Evolutionary conservation across 2,888 invertebrate genomes (phyloP).

Genomic region (Tetragonula carbonaria): DNA sequence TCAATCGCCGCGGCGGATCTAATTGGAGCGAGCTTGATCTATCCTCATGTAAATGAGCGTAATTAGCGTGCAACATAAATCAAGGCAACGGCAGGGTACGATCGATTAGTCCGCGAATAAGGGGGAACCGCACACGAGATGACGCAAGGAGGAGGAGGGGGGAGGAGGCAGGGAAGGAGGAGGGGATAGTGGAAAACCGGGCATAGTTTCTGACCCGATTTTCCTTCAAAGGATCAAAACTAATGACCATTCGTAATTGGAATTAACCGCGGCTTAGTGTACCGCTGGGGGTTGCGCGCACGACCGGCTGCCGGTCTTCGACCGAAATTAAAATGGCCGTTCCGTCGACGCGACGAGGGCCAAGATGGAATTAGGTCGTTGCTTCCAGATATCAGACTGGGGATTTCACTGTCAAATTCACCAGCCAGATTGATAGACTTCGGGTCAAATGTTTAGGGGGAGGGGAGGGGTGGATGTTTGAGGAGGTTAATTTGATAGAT

Average conservation of each 20-base stretch:
- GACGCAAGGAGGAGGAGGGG: constrained; percentile 1
- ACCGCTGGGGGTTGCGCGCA: constrained; percentile 6
- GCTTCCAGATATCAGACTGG: constrained; percentile 26
- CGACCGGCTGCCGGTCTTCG: not conserved
- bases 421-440: constrained; percentile 38
- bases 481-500: constrained; percentile 25
- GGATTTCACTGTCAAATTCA: constrained; percentile 48
- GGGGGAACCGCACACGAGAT: constrained; percentile 17
- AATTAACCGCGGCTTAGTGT: constrained; percentile 74
- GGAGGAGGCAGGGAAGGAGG: not conserved
- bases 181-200: not conserved
- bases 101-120: constrained; percentile 63
- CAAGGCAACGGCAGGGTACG: constrained; percentile 73
- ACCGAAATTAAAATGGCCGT: constrained; percentile 47
- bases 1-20: constrained; percentile 66
- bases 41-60: constrained; percentile 82
- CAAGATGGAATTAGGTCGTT: constrained; percentile 21
- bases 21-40: constrained; percentile 78
- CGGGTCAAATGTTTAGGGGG: not conserved
- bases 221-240: constrained; percentile 79
- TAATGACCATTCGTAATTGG: constrained; percentile 83
- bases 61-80: constrained; percentile 82
- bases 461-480: not conserved
- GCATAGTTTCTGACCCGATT: constrained; percentile 73
- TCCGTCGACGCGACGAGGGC: not conserved